Base-by-base conservation (phyloP, 2,113 vertebrate species). In the Mesocricetus auratus region DNA sequence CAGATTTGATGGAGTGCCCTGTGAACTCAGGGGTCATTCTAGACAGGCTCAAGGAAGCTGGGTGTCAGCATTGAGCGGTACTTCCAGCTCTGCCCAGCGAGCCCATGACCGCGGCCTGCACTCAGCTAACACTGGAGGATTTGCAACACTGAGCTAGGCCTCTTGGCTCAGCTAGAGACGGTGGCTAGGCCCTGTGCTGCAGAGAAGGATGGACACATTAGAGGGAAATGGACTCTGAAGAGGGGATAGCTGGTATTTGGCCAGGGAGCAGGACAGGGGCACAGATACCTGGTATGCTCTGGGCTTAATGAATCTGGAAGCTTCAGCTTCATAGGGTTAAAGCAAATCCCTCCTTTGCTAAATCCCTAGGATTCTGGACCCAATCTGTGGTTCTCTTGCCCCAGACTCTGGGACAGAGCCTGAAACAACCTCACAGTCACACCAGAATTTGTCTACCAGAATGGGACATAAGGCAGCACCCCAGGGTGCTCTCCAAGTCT, bases 261-360 rank as follows among this genome's bases (percentile, higher is more conserved):
- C 42, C 22, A 31, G 4, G 31, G 47, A 45, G 21, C 9, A 2
- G 45, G 39, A 22, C 29, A 33, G 66, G 5, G 29, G 36, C 0
- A 3, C 47, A 68, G 60, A 69, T 42, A 5, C 22, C 26, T 12
- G 56, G 21, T 11, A 29, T 15, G 16, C 5, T 10, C 16, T 0
- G 5, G 73, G 53, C 62, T 39, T 71, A 93, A 62, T 2, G 33
- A 68, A 8, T 3, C 64, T 68, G 85, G 75, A 42, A 39, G 26
- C 2, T 0, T 0, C 56, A 29, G 1, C 7, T 0, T 31, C 6
- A 11, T 5, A 31, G 39, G 3, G 71, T 29, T 24, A 3, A 47
- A 79, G 22, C 5, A 47, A 36, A 22, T 12, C 33, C n/a, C 68
- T 60, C 36, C 3, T 22, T 21, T 11, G 56, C 50, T 16, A 42